Evolutionary conservation across 2,797 vertebrate genomes (phyloP), one percentile per base, ranked within the genome.

Genomic region (Notolepis coatsorum): DNA sequence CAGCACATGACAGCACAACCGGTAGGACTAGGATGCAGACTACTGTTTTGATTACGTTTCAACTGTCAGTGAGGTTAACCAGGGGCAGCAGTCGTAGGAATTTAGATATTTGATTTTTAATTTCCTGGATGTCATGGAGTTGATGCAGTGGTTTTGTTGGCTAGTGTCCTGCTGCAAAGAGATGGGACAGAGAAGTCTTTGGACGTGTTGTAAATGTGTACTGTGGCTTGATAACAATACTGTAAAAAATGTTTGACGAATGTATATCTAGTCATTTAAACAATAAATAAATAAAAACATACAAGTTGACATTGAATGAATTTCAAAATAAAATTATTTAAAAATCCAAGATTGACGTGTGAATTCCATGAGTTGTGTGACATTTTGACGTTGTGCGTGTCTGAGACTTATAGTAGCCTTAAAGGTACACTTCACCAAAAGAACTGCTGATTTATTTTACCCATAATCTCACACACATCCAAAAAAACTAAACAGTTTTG

Each of bases 191-290:
- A 50, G 57, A 63, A 58, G 45, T 80, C 66, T 75, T 80, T 81
- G 69, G 72, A 82, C 73, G 85, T 88, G 75, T 71, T 80, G 73
- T 85, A 77, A 49, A 84, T 84, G 77, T 89, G 75, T 86, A 82
- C 69, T 86, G 82, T 90, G 81, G 80, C 79, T 85, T 86, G 67
- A 72, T 87, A 91, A 86, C 76, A 76, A 85, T 89, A 87, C 78
- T 88, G 87, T 92, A 90, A 85, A 91, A 90, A 85, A 91, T 90
- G 88, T 89, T 88, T 91, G 87, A 88, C 81, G 80, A 88, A 90
- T 90, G 88, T 90, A 85, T 78, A 85, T 89, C 61, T 90, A 90
- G 89, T 88, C 84, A 85, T 88, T 88, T 77, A 84, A 87, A 88
- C 69, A 71, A 85, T 73, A 80, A 77, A 79, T n/a, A n/a, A n/a